Conservation (phyloP, 2,888 invertebrate genomes). For the Drosophila borealis region DNA sequence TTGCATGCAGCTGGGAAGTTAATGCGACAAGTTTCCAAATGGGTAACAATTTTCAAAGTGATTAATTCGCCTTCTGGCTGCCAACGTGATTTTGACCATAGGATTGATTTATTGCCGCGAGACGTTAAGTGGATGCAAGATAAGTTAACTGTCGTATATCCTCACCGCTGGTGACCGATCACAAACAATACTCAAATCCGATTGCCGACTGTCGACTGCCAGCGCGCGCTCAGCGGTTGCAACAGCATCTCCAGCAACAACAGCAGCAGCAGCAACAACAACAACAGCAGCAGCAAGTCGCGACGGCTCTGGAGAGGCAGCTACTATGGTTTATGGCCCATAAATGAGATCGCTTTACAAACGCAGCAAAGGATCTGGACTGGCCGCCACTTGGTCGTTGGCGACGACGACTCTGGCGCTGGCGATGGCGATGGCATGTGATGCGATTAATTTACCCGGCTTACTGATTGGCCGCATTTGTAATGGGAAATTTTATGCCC, state of each 20-base stretch:
- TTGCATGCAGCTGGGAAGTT: slow-evolving; percentile 66
- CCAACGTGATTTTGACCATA: slow-evolving; percentile 76
- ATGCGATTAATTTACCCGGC: slow-evolving; percentile 73
- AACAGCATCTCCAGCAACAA: slow-evolving; percentile 5
- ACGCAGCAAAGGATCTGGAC: slow-evolving; percentile 59
- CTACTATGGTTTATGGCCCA: slow-evolving; percentile 74
- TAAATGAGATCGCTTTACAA: slow-evolving; percentile 75
- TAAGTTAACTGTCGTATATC: slow-evolving; percentile 80
- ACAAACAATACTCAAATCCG: slow-evolving; percentile 52
- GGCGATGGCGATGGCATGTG: slow-evolving; percentile 36
- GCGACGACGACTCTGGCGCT: background rate
- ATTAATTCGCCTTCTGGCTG: slow-evolving; percentile 81
- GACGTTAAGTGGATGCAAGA: slow-evolving; percentile 82
- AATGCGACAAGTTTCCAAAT: slow-evolving; percentile 80
- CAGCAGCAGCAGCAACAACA: slow-evolving; percentile 7
- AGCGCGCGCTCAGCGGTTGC: slow-evolving; percentile 26
- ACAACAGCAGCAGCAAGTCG: slow-evolving; percentile 27
- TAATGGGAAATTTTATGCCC: slow-evolving; percentile 72
- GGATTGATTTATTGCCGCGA: slow-evolving; percentile 82
- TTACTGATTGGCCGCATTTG: slow-evolving; percentile 59
- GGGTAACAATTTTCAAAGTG: slow-evolving; percentile 80
- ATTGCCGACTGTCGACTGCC: slow-evolving; percentile 10
- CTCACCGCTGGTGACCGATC: slow-evolving; percentile 77
- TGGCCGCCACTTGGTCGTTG: slow-evolving; percentile 26
- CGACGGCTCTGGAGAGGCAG: slow-evolving; percentile 29